Evolutionary conservation across 92 coral and sea anemone species (phyloP), one percentile per base, ranked within the genome.

Genomic region (Micromussa lordhowensis): DNA sequence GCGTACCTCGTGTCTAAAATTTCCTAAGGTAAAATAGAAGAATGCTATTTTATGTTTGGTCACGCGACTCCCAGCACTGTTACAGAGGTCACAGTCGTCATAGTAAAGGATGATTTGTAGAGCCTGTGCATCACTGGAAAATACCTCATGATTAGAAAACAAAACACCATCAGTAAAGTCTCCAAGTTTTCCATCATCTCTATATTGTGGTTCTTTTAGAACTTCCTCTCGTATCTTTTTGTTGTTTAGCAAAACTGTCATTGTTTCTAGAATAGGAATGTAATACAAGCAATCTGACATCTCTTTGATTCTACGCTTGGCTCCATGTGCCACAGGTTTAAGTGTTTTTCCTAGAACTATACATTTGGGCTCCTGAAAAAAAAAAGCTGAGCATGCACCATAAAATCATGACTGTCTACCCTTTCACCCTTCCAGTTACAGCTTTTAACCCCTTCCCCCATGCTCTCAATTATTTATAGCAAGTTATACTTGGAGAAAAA

Each of bases 61-160:
- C 8, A 80, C 58, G 6, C 80, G 66, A 31, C 88, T 75, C 30
- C 91, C 91, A 64, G 85, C 88, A 29, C 88, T 83, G 89, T 87
- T 91, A 59, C 91, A 82, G 63, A 91, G 85, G 29, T 91, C 85
- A 13, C 81, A 57, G 40, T 70, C 88, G 55, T 91, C 94, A 78
- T 91, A 89, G 79, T 75, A 91, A 68, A 86, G 76, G 30, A 86
- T 76, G 35, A 91, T 59, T 22, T 59, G 83, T 16, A 86, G 77
- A 19, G 93, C 93, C 58, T 81, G 75, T 77, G n/a, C 69, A 51
- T 91, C 73, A 38, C 35, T 84, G 64, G 68, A 30, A 66, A 91
- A 91, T 61, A 86, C 15, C 31, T 66, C 66, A 71, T 91, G 88
- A 78, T 87, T 81, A 18, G 55, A 24, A 69, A 74, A 87, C 28